A percentile compares a stretch with the other conserved stretches of the same genome.
Evolutionary conservation across 2,888 invertebrate species (phyloP).

Genomic region (Mesorhabditis belari): DNA sequence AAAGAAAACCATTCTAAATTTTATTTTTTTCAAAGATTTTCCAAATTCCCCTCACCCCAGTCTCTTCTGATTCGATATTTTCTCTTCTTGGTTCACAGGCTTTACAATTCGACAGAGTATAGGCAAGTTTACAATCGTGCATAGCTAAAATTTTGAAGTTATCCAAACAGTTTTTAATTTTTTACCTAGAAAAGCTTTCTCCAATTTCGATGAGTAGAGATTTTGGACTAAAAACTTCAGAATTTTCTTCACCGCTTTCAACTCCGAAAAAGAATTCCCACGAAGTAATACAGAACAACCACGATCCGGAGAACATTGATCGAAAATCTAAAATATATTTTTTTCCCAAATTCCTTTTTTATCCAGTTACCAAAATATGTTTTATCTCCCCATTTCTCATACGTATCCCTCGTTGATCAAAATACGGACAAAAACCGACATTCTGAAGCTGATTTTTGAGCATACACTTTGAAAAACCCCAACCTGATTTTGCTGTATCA

Average conservation of each 20-base stretch:
- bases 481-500: conserved; percentile 37
- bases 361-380: conserved; percentile 65
- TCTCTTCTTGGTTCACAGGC: conserved; percentile 26
- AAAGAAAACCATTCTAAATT: conserved; percentile 23
- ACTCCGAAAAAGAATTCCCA: conserved; percentile 63
- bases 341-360: not conserved
- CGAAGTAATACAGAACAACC: conserved; percentile 80
- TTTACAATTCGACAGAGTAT: conserved; percentile 25
- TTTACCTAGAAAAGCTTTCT: conserved; percentile 72
- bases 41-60: conserved; percentile 10
- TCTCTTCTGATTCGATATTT: conserved; percentile 21
- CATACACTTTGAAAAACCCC: not conserved
- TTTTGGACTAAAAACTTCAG: conserved; percentile 66
- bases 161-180: no score
- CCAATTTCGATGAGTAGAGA: conserved; percentile 83
- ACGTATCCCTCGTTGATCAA: conserved; percentile 29
- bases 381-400: conserved; percentile 60
- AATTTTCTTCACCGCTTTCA: conserved; percentile 44
- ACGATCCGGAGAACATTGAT: conserved; percentile 73
- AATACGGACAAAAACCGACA: conserved; percentile 55
- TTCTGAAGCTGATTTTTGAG: conserved; percentile 3
- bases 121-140: conserved; percentile 10
- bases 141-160: not conserved
- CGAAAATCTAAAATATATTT: conserved; percentile 21
- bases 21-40: not conserved